A percentile compares a stretch with the other conserved stretches of the same genome.
phyloP scores from a whole-genome alignment of 2,113 vertebrate species.

The Semicossyphus pulcher region DNA sequence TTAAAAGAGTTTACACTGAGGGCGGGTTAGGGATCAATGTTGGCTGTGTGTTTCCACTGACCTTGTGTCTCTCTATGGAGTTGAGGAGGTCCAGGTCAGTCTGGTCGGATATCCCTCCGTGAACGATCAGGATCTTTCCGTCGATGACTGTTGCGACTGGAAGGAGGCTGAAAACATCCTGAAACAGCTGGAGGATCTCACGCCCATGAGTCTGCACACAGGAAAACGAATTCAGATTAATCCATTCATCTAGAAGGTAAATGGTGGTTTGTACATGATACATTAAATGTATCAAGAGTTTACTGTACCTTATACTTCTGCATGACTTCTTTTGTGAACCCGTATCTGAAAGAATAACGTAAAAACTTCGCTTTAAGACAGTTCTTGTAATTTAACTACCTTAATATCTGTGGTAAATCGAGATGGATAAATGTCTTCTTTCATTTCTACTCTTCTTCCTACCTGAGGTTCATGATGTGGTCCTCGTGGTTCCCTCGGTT shows the following conservation, averaged over 20 bases:
- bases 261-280: too few species aligned
- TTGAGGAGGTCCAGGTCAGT: constrained; percentile 91
- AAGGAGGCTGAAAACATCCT: constrained; percentile 93
- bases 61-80: constrained; percentile 89
- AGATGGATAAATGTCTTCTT: neutral
- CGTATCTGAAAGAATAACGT: constrained; percentile 89
- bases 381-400: neutral
- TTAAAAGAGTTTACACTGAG: neutral
- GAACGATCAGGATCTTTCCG: constrained; percentile 91
- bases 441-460: neutral
- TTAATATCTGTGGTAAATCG: neutral
- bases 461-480: constrained; percentile 96
- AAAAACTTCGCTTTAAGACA: neutral
- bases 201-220: constrained; percentile 84
- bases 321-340: constrained; percentile 95
- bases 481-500: constrained; percentile 99
- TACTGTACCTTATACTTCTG: constrained; percentile 92
- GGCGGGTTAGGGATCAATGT: too few species aligned
- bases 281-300: neutral
- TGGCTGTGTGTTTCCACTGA: constrained; percentile 66
- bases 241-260: neutral
- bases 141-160: constrained; percentile 94
- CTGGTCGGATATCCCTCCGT: constrained; percentile 94
- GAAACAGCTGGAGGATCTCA: constrained; percentile 88
- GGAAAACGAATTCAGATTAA: neutral